phyloP scores from a whole-genome alignment of 2,797 vertebrate species.

The Crenuchus spilurus region DNA sequence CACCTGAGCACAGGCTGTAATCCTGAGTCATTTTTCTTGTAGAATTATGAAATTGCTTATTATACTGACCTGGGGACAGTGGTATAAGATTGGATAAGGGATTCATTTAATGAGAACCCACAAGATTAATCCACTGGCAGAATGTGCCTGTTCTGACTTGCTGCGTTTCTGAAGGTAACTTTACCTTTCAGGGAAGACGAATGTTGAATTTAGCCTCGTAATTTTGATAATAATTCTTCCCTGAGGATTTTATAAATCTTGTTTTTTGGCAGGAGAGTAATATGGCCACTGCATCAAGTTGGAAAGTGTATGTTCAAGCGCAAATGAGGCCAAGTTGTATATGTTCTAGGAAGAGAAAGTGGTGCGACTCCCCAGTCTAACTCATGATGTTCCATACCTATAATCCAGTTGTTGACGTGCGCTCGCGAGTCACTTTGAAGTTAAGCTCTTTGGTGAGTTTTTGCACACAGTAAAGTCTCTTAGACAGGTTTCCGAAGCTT shows the following conservation, averaged over 20 bases:
- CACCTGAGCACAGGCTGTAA: constrained; percentile 42
- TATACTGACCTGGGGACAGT: constrained; percentile 60
- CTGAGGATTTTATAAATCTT: constrained; percentile 67
- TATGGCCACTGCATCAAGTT: constrained; percentile 59
- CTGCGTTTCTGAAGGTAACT: constrained; percentile 69
- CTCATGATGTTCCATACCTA: constrained; percentile 57
- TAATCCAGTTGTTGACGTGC: constrained; percentile 76
- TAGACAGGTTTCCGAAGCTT: constrained; percentile 74
- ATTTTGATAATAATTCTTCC: constrained; percentile 68
- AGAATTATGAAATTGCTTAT: constrained; percentile 58
- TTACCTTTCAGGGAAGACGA: constrained; percentile 73
- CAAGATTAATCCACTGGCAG: constrained; percentile 67
- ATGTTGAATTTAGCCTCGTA: constrained; percentile 68
- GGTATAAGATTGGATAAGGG: constrained; percentile 63
- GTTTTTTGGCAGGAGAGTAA: constrained; percentile 59
- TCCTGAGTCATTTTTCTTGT: constrained; percentile 51
- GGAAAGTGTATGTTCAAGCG: constrained; percentile 53
- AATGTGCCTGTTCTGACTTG: constrained; percentile 60
- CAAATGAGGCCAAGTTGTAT: constrained; percentile 55
- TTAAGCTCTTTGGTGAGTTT: constrained; percentile 70
- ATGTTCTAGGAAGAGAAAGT: constrained; percentile 52
- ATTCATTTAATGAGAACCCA: constrained; percentile 66
- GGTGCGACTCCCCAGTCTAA: constrained; percentile 56
- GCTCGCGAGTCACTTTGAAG: constrained; percentile 71
- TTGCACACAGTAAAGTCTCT: constrained; percentile 68